phyloP scores from a whole-genome alignment of 2,888 invertebrate genomes.

The Phragmatobia fuliginosa region DNA sequence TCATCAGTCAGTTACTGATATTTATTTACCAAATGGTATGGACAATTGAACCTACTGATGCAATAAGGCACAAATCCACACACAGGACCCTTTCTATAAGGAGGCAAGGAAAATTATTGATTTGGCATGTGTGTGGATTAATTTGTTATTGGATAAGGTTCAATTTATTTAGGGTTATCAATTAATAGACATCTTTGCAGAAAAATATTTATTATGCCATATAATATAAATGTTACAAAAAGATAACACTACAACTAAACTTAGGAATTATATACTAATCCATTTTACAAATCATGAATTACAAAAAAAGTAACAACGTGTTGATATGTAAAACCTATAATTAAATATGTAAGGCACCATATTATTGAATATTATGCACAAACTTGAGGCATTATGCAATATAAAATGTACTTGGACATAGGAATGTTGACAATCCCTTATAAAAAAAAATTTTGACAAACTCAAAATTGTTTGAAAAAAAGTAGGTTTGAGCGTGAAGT shows the following conservation, averaged over 20 bases:
- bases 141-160: too few species aligned
- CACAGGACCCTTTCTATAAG: too few species aligned
- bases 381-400: conserved; percentile 29
- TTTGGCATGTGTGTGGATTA: too few species aligned
- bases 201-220: conserved; percentile 18
- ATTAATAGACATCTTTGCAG: neutral
- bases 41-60: neutral
- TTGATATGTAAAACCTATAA: conserved; percentile 15
- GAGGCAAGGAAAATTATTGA: too few species aligned
- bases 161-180: neutral
- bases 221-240: conserved; percentile 14
- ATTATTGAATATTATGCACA: conserved; percentile 40
- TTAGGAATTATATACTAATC: conserved; percentile 2
- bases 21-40: neutral
- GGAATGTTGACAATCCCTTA: conserved; percentile 38
- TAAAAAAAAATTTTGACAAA: conserved; percentile 14
- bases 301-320: neutral
- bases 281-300: neutral
- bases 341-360: conserved; percentile 35
- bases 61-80: too few species aligned
- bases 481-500: neutral
- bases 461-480: neutral
- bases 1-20: neutral
- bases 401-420: conserved; percentile 24
- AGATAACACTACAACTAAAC: conserved; percentile 8